Base-by-base conservation (phyloP, 2,797 vertebrate species). In the Ataeniobius toweri region DNA sequence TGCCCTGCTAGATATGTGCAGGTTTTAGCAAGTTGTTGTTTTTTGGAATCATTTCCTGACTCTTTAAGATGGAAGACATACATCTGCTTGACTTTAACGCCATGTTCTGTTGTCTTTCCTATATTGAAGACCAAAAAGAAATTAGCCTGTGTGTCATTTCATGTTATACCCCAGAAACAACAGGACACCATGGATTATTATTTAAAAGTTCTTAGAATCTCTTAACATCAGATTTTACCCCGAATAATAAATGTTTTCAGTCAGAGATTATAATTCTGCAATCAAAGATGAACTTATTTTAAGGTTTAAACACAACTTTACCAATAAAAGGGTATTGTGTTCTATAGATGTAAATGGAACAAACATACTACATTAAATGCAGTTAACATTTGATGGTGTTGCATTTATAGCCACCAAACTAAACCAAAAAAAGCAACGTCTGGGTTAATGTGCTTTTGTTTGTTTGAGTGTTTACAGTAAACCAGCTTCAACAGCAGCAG, bases 381-480 rank as follows among this genome's bases (percentile, higher is more conserved):
- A 24, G 63, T 5, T 24, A 24, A 44, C 3, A 44, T 67, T 67
- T 24, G 39, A 67, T 44, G 36, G 36, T 0, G 9, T 39, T 24
- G 24, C 28, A 7, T 18, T 16, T 18, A 14, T 31, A 28, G 7
- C 28, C 28, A 13, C 41, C 9, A 41, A n/a, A 41, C 39, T 3
- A 24, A 44, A 67, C 22, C 39, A 44, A 67, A 67, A 67, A 5
- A 6, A 67, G 20, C 63, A 67, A 36, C 24, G 63, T 44, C 24
- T 67, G 31, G 10, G 63, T 41, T 41, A 13, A 20, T 67, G n/a
- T 51, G 68, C 24, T 55, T 67, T 55, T 75, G 53, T 76, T 76
- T 55, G 55, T 63, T 39, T 51, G 46, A 28, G 6, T 36, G 75
- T 71, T 84, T 82, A 59, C 67, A 56, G 77, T 67, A 48, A 63